phyloP scores from a whole-genome alignment of 2,888 invertebrate genomes.

The Plutella xylostella region DNA sequence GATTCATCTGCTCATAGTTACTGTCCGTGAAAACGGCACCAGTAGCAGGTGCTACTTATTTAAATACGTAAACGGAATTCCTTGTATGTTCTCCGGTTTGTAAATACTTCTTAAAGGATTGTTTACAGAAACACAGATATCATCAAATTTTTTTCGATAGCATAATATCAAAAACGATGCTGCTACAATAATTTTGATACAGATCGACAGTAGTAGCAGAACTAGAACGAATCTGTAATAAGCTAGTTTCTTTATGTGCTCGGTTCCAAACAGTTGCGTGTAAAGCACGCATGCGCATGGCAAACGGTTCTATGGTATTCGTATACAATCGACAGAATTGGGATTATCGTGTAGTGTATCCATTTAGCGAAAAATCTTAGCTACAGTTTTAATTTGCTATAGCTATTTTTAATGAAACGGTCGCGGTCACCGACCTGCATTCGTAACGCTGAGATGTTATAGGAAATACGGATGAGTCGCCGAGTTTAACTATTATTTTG shows the following conservation, averaged over 20 bases:
- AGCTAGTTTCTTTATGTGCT: too few relatives aligned
- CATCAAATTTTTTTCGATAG: background rate
- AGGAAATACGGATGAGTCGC: slow-evolving; percentile 8
- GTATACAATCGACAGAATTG: slow-evolving; percentile 16
- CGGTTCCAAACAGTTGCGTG: too few relatives aligned
- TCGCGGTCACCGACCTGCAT: slow-evolving; percentile 35
- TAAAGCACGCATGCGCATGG: slow-evolving; percentile 16
- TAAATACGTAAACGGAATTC: background rate
- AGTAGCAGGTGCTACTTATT: background rate
- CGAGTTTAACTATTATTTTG: too few relatives aligned
- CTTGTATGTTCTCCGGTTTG: background rate
- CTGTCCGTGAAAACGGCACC: too few relatives aligned
- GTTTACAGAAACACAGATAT: background rate
- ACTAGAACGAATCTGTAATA: background rate
- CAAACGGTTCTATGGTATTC: slow-evolving; percentile 18
- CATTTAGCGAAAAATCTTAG: slow-evolving; percentile 27
- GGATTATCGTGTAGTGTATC: slow-evolving; percentile 19
- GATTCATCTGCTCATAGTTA: too few relatives aligned
- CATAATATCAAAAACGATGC: background rate
- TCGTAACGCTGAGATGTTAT: slow-evolving; percentile 26
- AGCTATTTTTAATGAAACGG: slow-evolving; percentile 38
- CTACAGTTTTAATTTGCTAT: slow-evolving; percentile 29
- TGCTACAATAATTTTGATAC: background rate
- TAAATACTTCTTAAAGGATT: background rate
- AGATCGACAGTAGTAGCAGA: background rate